A percentile compares a stretch with the other conserved stretches of the same genome.
These are phyloP conservation scores for Ellobius talpinus DNA, from an alignment of 2,113 vertebrate genomes.

Conservation along the genomic window DNA sequence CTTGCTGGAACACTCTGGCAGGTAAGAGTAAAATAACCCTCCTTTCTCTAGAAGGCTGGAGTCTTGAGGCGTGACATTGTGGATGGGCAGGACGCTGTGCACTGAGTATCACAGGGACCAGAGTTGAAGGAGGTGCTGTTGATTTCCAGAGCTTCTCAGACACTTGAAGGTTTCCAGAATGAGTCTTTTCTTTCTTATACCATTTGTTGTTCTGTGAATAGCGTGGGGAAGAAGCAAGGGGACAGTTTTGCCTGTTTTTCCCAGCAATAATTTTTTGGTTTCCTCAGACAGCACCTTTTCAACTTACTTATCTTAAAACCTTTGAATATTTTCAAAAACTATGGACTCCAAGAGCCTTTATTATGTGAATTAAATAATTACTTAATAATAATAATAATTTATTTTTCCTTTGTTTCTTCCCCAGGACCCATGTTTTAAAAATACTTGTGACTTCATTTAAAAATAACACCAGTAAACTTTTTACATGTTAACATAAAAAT, in stretches of 20 bases:
- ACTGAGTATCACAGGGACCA: background rate
- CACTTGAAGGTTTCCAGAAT: slow-evolving; percentile 19
- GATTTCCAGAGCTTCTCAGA: background rate
- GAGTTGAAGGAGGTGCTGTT: background rate
- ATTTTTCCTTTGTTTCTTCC: background rate
- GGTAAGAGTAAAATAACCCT: slow-evolving; percentile 61
- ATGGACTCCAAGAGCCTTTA: background rate
- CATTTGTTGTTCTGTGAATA: slow-evolving; percentile 12
- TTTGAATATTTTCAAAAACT: slow-evolving; percentile 41
- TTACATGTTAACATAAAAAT: slow-evolving; percentile 29
- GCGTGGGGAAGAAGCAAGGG: background rate
- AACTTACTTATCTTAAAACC: background rate
- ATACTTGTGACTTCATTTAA: slow-evolving; percentile 9
- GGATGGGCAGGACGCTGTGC: background rate
- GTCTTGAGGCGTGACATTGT: slow-evolving; percentile 15
- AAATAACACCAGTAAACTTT: background rate
- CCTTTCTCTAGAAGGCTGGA: slow-evolving; percentile 48
- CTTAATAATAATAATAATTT: background rate
- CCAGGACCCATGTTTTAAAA: background rate
- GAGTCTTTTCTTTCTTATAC: background rate
- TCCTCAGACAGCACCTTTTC: slow-evolving; percentile 44
- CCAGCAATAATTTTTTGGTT: slow-evolving; percentile 29
- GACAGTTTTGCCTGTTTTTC: slow-evolving; percentile 1
- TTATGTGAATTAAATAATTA: background rate
- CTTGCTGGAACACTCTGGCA: slow-evolving; percentile 73